Evolutionary conservation across 2,888 invertebrate genomes (phyloP), one percentile per base, ranked within the genome.

Genomic region (Andrena chrysosceles): DNA sequence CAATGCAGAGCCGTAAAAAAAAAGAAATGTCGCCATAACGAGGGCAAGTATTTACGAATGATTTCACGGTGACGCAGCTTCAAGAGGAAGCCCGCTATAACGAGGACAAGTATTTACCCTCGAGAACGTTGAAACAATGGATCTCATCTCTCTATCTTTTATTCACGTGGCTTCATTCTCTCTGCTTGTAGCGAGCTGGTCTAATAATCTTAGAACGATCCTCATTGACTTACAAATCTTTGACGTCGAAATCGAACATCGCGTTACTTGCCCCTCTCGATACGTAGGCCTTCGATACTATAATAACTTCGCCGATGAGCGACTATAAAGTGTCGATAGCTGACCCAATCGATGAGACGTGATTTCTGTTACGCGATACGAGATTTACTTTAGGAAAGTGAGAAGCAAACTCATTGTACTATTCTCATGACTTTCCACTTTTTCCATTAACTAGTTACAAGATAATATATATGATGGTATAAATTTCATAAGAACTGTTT

Each of bases 41-140:
- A 85, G 85, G 87, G 80, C 87, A 86, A 85, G 87, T 87, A 87
- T 83, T 88, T 79, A 85, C 81, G 86, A 87, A 84, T 87, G 62
- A 88, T 88, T 87, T 85, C 71, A 87, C 80, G 75, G 73, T 77
- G 74, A 52, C 29, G 56, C 67, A 67, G 68, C 59, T 67, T 68
- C 71, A 76, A 83, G 73, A 63, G 69, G 63, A 75, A 75, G 70
- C 75, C 78, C 76, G 64, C 76, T 80, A 81, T 87, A 88, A 88
- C 78, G 86, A 85, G 87, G 85, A 88, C 84, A 87, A 87, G 84
- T 90, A 89, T 90, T 90, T 90, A 89, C 83, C 84, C 86, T 81
- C 81, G 79, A 74, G 86, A 86, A 84, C 68, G 54, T 73, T 78
- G 83, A 89, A 81, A 89, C 89, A 90, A 90, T 88, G 78, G 80